Conservation (phyloP, 1,140 invertebrate genomes). For the Chelonus insularis region DNA sequence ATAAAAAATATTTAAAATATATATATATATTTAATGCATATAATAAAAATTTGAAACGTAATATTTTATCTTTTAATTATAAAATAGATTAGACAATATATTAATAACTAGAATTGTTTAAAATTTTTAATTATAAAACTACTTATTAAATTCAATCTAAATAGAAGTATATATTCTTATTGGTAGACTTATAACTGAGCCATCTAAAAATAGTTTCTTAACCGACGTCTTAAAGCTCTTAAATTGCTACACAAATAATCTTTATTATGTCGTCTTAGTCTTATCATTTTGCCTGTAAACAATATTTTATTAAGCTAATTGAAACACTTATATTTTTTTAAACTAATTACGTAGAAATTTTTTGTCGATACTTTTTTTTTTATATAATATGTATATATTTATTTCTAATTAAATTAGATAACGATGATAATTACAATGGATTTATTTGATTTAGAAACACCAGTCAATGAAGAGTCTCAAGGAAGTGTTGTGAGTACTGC, state of each 20-base stretch:
- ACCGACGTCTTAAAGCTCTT: constrained; percentile 46
- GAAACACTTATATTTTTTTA: too few relatives aligned
- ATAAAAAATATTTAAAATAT: too few relatives aligned
- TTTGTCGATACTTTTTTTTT: too few relatives aligned
- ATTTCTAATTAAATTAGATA: constrained; percentile 10
- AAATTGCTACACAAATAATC: constrained; percentile 24
- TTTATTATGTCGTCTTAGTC: constrained; percentile 1
- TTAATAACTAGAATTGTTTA: constrained; percentile 9
- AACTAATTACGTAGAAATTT: too few relatives aligned
- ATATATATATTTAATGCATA: too few relatives aligned
- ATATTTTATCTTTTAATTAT: too few relatives aligned
- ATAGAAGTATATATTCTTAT: constrained; percentile 44
- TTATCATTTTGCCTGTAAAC: constrained; percentile 7
- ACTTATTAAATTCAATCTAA: constrained; percentile 12
- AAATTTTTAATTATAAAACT: not conserved
- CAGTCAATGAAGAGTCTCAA: constrained; percentile 76
- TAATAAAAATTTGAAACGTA: too few relatives aligned
- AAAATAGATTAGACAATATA: too few relatives aligned
- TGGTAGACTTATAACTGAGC: constrained; percentile 53
- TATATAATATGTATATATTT: not conserved
- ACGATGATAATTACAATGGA: constrained; percentile 7
- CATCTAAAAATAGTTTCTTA: constrained; percentile 56
- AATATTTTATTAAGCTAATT: too few relatives aligned
- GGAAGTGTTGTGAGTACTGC: constrained; percentile 72
- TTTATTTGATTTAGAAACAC: constrained; percentile 56